Evolutionary conservation across 2,888 invertebrate genomes (phyloP).

Genomic region (Hermaeophaga mercurialis): DNA sequence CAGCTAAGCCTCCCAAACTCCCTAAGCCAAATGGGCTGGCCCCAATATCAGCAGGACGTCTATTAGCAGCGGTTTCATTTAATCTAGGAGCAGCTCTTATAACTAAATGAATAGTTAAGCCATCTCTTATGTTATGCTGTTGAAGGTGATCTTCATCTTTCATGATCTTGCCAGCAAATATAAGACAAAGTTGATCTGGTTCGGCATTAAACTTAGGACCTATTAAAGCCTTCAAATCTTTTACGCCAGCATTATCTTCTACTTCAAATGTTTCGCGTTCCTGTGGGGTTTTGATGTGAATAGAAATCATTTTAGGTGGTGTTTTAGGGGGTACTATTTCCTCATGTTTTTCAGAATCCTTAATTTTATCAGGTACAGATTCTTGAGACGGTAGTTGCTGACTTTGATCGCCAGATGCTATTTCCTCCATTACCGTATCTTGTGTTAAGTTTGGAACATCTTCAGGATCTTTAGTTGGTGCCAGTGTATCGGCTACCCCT

Average conservation of each 20-base stretch:
- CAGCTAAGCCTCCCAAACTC: conserved; percentile 71
- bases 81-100: conserved; percentile 79
- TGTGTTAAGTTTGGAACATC: not conserved
- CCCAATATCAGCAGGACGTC: conserved; percentile 49
- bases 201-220: conserved; percentile 84
- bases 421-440: conserved; percentile 9
- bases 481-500: not conserved
- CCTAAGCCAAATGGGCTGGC: conserved; percentile 49
- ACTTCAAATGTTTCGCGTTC: conserved; percentile 88
- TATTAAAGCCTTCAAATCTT: conserved; percentile 85
- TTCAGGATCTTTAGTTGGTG: conserved; percentile 5
- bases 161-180: conserved; percentile 98
- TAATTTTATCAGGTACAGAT: not conserved
- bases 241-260: conserved; percentile 82
- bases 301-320: conserved; percentile 67
- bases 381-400: conserved; percentile 1
- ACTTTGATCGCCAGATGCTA: not conserved
- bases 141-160: conserved; percentile 90
- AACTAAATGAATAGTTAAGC: conserved; percentile 93
- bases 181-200: conserved; percentile 89
- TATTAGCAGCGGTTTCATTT: conserved; percentile 53
- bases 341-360: conserved; percentile 23
- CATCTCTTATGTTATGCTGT: conserved; percentile 92
- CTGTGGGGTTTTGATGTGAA: conserved; percentile 94
- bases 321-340: conserved; percentile 10